phyloP scores from a whole-genome alignment of 2,113 vertebrate species.

The Stictonetta naevosa region DNA sequence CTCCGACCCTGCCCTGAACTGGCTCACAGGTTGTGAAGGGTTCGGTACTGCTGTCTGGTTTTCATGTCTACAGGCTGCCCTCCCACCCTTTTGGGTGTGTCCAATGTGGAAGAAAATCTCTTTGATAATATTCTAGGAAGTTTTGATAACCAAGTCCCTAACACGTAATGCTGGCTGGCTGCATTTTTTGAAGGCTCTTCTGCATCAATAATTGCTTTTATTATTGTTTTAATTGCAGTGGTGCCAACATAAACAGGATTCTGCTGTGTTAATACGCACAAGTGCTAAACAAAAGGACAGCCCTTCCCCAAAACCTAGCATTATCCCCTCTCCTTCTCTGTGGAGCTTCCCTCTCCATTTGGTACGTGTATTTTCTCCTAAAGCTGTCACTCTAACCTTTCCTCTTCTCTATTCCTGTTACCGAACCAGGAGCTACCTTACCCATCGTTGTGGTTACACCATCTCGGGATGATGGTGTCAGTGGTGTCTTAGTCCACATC shows the following conservation, averaged over 20 bases:
- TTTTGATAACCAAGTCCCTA: background rate
- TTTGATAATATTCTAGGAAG: background rate
- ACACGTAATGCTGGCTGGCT: rapidly evolving
- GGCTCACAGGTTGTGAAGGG: background rate
- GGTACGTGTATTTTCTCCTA: background rate
- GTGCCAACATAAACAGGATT: background rate
- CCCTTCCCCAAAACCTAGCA: too few relatives aligned
- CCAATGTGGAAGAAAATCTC: background rate
- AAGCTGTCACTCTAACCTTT: background rate
- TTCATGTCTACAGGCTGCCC: too few relatives aligned
- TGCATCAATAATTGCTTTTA: background rate
- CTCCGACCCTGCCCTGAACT: background rate
- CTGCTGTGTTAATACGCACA: background rate
- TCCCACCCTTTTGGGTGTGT: background rate
- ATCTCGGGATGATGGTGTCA: background rate
- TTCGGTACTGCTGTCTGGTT: background rate
- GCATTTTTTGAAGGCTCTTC: background rate
- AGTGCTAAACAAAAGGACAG: background rate
- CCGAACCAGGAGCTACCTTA: background rate
- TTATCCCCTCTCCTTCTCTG: background rate
- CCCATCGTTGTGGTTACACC: background rate
- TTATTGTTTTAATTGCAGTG: background rate
- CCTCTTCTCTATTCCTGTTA: background rate
- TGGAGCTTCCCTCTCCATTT: background rate
- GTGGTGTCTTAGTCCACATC: background rate